A percentile compares a stretch with the other conserved stretches of the same genome.
Conservation (phyloP, 2,888 invertebrate species). For the Rutpela maculata region DNA sequence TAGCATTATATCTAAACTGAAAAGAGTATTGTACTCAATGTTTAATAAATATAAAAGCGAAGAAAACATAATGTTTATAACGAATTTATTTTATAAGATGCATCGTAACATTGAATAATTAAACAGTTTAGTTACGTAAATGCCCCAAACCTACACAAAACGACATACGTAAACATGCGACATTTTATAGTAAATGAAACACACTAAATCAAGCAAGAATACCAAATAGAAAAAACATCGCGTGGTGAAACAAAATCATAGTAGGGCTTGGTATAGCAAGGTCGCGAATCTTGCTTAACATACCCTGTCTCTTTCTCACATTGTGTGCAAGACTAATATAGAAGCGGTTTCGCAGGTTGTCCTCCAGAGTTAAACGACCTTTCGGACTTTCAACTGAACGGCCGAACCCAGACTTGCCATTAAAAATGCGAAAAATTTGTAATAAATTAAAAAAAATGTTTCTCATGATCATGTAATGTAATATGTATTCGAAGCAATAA, state of each 20-base stretch:
- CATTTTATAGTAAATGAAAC: neutral
- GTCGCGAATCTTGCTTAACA: conserved; percentile 46
- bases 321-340: conserved; percentile 38
- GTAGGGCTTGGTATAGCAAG: conserved; percentile 46
- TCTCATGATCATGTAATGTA: conserved; percentile 33
- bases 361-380: conserved; percentile 54
- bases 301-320: conserved; percentile 41
- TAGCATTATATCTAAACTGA: too few relatives aligned
- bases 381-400: conserved; percentile 46
- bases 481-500: conserved; percentile 13
- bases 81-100: too few relatives aligned
- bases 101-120: too few relatives aligned
- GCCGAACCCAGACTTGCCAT: conserved; percentile 44
- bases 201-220: conserved; percentile 31
- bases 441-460: conserved; percentile 36
- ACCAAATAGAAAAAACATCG: conserved; percentile 27
- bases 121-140: too few relatives aligned
- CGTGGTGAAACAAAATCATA: conserved; percentile 37
- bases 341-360: conserved; percentile 48
- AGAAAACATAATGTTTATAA: too few relatives aligned
- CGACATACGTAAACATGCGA: neutral
- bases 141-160: too few relatives aligned
- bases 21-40: too few relatives aligned
- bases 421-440: conserved; percentile 46
- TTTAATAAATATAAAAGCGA: too few relatives aligned